phyloP scores from a whole-genome alignment of 64 coral and sea anemone genomes.

The Porites australiensis region DNA sequence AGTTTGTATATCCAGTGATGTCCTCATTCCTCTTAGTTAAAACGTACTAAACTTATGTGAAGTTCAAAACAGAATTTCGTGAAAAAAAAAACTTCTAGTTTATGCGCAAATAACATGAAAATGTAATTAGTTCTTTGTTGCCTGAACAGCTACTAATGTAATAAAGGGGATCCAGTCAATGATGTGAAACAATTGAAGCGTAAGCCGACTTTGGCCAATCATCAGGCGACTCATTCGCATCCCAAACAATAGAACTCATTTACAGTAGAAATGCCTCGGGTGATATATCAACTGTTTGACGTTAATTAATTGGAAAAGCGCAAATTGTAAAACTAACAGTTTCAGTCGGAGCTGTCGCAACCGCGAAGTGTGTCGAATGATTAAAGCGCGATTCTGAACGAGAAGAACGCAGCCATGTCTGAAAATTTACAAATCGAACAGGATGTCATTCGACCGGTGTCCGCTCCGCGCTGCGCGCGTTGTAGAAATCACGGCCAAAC shows the following conservation, averaged over 20 bases:
- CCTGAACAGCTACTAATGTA: neutral
- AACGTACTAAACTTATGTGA: neutral
- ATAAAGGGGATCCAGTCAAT: neutral
- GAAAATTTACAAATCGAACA: constrained; percentile 58
- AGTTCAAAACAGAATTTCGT: neutral
- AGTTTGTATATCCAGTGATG: neutral
- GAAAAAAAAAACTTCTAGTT: constrained; percentile 2
- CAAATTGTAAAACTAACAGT: constrained; percentile 95
- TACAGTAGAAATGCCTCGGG: constrained; percentile 73
- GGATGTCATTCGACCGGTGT: constrained; percentile 50
- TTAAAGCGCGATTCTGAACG: neutral
- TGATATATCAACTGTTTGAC: constrained; percentile 89
- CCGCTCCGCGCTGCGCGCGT: constrained; percentile 85
- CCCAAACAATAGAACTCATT: constrained; percentile 70
- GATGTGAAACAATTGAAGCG: neutral
- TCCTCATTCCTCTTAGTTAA: too few relatives aligned
- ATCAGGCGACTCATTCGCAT: neutral
- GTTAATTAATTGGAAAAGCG: constrained; percentile 92
- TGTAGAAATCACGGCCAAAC: constrained; percentile 94
- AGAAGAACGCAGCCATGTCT: constrained; percentile 40
- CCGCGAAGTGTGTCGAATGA: constrained; percentile 3
- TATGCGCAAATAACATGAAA: constrained; percentile 20
- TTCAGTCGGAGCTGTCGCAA: constrained; percentile 61
- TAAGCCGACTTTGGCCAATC: constrained; percentile 33
- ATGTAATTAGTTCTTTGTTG: constrained; percentile 17